Evolutionary conservation across 2,888 invertebrate genomes (phyloP).

Genomic region (Yponomeuta evonymella): DNA sequence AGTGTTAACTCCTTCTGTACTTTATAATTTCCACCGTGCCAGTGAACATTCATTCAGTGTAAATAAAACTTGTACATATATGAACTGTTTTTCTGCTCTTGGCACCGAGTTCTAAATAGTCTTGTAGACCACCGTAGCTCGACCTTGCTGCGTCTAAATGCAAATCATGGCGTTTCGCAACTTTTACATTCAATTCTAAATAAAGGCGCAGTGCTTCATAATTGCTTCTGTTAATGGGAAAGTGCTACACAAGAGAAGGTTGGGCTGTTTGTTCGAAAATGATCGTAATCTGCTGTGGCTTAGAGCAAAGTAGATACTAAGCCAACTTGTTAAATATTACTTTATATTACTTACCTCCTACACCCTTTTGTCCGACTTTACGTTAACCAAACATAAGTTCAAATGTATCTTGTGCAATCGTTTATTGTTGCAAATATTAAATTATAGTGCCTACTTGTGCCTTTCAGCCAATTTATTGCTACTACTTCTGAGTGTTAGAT

Average conservation of each 20-base stretch:
- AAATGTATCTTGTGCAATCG: not conserved
- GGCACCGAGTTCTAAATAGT: not conserved
- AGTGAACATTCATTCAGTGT: too few relatives aligned
- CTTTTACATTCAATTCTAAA: not conserved
- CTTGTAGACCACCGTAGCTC: not conserved
- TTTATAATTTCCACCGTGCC: too few relatives aligned
- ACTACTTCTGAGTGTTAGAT: too few relatives aligned
- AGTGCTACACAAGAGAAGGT: not conserved
- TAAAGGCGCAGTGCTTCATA: not conserved
- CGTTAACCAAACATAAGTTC: not conserved
- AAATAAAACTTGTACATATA: too few relatives aligned
- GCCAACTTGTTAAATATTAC: not conserved
- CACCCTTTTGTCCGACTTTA: not conserved
- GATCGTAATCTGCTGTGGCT: not conserved
- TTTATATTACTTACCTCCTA: not conserved
- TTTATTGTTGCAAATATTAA: not conserved
- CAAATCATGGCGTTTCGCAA: not conserved
- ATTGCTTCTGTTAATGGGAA: conserved; percentile 1
- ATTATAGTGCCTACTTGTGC: too few relatives aligned
- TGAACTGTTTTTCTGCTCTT: too few relatives aligned
- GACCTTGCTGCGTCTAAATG: not conserved
- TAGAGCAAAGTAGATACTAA: not conserved
- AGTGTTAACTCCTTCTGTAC: too few relatives aligned
- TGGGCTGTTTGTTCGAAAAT: not conserved
- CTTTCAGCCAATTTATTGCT: too few relatives aligned